A percentile compares a stretch with the other conserved stretches of the same genome.
Evolutionary conservation across 2,797 vertebrate genomes (phyloP).

Genomic region (Falco novaeseelandiae): DNA sequence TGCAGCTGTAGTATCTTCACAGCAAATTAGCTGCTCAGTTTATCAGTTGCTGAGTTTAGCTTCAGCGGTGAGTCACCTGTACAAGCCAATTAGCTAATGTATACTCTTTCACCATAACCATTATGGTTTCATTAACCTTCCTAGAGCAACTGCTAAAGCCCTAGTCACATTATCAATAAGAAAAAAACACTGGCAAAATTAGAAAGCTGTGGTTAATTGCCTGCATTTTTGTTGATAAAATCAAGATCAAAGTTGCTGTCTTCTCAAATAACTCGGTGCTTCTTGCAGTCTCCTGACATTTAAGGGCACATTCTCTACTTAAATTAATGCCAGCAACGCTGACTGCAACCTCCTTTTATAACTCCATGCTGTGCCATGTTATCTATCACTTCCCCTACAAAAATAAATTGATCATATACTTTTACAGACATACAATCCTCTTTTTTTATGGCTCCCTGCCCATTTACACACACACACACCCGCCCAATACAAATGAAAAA

Average conservation of each 20-base stretch:
- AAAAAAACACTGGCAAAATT: neutral
- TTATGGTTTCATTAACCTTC: neutral
- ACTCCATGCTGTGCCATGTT: conserved; percentile 22
- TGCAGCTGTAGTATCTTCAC: neutral
- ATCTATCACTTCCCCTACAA: conserved; percentile 42
- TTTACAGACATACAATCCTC: neutral
- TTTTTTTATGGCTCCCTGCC: neutral
- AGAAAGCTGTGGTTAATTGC: conserved; percentile 2
- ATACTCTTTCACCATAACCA: neutral
- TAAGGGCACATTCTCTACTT: conserved; percentile 60
- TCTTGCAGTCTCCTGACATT: conserved; percentile 61
- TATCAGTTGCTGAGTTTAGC: neutral
- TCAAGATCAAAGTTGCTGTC: conserved; percentile 48
- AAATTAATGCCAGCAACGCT: conserved; percentile 60
- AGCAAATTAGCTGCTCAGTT: neutral
- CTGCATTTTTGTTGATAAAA: conserved; percentile 27
- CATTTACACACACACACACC: neutral
- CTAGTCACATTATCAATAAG: neutral
- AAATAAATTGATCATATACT: conserved; percentile 55
- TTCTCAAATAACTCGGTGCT: conserved; percentile 59
- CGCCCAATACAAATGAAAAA: neutral
- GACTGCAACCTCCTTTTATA: conserved; percentile 64
- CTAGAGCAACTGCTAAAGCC: neutral
- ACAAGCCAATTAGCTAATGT: neutral
- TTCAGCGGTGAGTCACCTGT: neutral